phyloP scores from a whole-genome alignment of 2,113 vertebrate genomes.

The Mesocricetus auratus region DNA sequence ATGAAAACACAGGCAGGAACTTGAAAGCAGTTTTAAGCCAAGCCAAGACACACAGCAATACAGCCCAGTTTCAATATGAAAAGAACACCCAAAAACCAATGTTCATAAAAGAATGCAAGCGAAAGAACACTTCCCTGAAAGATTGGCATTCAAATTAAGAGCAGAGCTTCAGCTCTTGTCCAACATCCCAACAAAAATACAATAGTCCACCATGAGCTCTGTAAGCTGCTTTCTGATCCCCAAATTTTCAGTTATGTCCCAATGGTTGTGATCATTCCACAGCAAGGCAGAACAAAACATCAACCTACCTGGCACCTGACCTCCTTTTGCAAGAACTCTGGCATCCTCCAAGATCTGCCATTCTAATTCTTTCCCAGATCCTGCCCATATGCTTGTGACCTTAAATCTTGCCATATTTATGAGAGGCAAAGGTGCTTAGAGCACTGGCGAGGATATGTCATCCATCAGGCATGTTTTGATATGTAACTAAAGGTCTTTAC shows the following conservation, averaged over 20 bases:
- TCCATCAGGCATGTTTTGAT: neutral
- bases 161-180: neutral
- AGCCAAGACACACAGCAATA: conserved; percentile 55
- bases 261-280: too few species aligned
- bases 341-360: neutral
- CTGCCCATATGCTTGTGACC: neutral
- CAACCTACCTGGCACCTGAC: neutral
- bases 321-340: conserved; percentile 47
- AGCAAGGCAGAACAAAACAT: neutral
- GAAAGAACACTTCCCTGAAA: neutral
- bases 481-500: neutral
- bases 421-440: neutral
- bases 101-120: neutral
- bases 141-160: neutral
- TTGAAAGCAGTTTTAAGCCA: neutral
- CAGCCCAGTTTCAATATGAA: neutral
- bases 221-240: conserved; percentile 12
- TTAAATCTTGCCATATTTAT: neutral
- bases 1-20: conserved; percentile 27
- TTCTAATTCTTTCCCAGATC: conserved; percentile 25
- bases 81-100: conserved; percentile 12
- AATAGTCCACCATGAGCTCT: neutral
- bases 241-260: neutral
- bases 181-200: neutral
- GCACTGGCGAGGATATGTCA: neutral